Evolutionary conservation across 2,888 invertebrate genomes (phyloP).

Genomic region (Melolontha melolontha): DNA sequence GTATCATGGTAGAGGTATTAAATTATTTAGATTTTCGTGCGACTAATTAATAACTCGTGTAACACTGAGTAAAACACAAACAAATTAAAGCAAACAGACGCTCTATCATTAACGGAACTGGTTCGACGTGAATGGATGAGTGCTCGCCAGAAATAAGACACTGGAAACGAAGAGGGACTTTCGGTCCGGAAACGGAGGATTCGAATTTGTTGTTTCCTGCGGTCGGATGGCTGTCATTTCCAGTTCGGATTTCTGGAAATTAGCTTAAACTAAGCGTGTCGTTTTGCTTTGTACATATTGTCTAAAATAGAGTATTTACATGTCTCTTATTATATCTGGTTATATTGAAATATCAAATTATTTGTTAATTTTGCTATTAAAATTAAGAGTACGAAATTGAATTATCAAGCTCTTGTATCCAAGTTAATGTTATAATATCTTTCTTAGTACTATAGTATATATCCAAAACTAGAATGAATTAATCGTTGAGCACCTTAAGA

Average conservation of each 20-base stretch:
- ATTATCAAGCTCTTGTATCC: too few species aligned
- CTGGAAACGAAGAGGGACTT: background rate
- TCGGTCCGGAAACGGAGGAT: background rate
- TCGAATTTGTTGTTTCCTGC: constrained; percentile 13
- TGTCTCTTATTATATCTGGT: too few species aligned
- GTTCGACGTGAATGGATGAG: constrained; percentile 3
- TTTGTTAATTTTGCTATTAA: too few species aligned
- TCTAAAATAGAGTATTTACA: too few species aligned
- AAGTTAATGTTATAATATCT: too few species aligned
- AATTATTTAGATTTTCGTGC: constrained; percentile 37
- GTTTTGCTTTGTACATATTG: background rate
- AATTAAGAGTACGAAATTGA: too few species aligned
- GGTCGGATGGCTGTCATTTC: constrained; percentile 20
- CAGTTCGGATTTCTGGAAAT: constrained; percentile 12
- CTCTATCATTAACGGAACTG: constrained; percentile 5
- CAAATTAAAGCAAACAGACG: constrained; percentile 36
- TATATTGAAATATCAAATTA: too few species aligned
- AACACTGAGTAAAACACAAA: constrained; percentile 34
- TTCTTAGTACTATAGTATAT: too few species aligned
- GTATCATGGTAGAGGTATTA: constrained; percentile 37
- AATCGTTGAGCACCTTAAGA: too few species aligned
- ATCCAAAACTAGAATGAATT: too few species aligned
- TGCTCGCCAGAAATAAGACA: background rate
- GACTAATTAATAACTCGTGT: constrained; percentile 38
- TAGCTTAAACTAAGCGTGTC: background rate